Percentiles rank a stretch among this genome's conserved stretches.
phyloP scores from a whole-genome alignment of 92 coral and sea anemone species.

The Parazoanthus swiftii region DNA sequence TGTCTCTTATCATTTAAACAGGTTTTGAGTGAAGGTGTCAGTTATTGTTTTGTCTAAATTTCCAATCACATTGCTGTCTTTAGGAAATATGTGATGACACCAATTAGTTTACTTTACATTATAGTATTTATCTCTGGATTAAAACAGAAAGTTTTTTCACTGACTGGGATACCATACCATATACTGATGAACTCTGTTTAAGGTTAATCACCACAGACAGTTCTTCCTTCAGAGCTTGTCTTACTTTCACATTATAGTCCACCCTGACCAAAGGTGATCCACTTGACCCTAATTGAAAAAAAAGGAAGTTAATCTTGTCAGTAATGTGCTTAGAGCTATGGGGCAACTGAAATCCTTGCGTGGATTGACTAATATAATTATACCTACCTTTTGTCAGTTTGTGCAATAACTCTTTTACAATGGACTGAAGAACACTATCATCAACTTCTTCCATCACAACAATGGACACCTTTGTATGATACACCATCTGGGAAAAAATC shows the following conservation, averaged over 20 bases:
- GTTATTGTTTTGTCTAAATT: too few species aligned
- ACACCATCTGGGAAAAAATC: conserved; percentile 12
- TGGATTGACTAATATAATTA: neutral
- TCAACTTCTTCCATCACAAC: conserved; percentile 32
- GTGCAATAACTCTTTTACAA: conserved; percentile 4
- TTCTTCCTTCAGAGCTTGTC: conserved; percentile 17
- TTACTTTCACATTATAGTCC: conserved; percentile 18
- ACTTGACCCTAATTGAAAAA: neutral
- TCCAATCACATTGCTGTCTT: too few species aligned
- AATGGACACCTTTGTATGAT: conserved; percentile 21
- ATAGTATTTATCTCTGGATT: too few species aligned
- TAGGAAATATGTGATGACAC: too few species aligned
- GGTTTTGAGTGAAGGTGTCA: neutral
- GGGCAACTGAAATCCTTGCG: neutral
- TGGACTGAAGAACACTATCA: conserved; percentile 11
- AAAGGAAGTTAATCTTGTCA: neutral
- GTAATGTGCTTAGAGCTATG: neutral
- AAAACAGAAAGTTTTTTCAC: too few species aligned
- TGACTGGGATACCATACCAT: neutral
- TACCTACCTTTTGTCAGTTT: conserved; percentile 21
- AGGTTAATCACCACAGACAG: neutral
- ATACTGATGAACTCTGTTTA: conserved; percentile 10
- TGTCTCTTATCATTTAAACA: too few species aligned
- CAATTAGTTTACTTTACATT: too few species aligned
- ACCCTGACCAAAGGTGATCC: neutral